These are phyloP conservation scores for Chrosomus eos DNA, from an alignment of 2,797 vertebrate species.

Conservation along the genomic window DNA sequence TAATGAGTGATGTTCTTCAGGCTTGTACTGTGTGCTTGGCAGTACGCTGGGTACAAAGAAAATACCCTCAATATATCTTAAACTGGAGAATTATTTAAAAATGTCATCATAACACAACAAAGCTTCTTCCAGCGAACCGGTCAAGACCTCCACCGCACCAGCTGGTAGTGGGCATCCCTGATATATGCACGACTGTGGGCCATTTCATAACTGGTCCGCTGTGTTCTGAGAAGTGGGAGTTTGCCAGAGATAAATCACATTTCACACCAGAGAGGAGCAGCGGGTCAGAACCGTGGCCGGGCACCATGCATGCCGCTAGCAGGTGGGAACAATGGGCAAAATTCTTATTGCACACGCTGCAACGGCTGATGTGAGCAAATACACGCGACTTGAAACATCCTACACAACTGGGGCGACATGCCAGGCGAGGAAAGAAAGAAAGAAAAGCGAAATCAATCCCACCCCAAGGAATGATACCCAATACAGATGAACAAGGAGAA, in stretches of 20 bases:
- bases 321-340: constrained; percentile 48
- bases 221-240: constrained; percentile 67
- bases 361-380: constrained; percentile 56
- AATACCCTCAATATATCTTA: neutral
- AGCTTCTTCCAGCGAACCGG: neutral
- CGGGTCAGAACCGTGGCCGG: constrained; percentile 39
- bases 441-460: constrained; percentile 45
- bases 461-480: constrained; percentile 53
- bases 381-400: constrained; percentile 51
- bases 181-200: constrained; percentile 47
- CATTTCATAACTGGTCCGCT: constrained; percentile 74
- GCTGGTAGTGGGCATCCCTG: constrained; percentile 33
- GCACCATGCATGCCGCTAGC: constrained; percentile 26
- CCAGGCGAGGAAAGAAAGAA: constrained; percentile 50
- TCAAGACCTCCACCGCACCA: constrained; percentile 4
- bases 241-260: constrained; percentile 72
- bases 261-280: constrained; percentile 75
- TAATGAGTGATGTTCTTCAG: neutral
- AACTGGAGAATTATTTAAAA: neutral
- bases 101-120: constrained; percentile 10
- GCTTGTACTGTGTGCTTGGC: neutral
- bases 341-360: constrained; percentile 48
- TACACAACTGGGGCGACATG: constrained; percentile 64
- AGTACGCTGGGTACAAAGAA: neutral
- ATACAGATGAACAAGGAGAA: constrained; percentile 49